Percentiles rank a stretch among this genome's conserved stretches.
Conservation (phyloP, 2,797 vertebrate species). For the Sebastes trivittatus region DNA sequence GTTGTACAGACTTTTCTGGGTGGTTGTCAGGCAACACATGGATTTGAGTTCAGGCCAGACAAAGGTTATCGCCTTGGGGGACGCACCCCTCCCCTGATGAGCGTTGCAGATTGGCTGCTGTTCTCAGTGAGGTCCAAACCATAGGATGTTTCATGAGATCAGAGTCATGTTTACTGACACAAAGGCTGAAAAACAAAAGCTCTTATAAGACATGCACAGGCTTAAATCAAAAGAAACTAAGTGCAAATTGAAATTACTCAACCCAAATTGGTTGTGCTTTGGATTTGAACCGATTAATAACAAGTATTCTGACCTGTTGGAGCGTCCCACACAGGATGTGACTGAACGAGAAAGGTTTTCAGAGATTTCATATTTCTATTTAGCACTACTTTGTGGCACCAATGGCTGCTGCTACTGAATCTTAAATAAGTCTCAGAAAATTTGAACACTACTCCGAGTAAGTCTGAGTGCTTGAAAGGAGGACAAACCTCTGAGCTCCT, state of each 20-base stretch:
- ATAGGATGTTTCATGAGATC: background rate
- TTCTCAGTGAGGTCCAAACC: constrained; percentile 6
- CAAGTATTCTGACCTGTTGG: background rate
- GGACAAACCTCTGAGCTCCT: background rate
- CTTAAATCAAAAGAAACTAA: background rate
- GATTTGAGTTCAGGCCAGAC: constrained; percentile 36
- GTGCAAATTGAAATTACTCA: background rate
- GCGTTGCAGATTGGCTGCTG: background rate
- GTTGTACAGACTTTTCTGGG: constrained; percentile 8
- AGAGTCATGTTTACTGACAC: constrained; percentile 1
- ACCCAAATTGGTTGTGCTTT: background rate
- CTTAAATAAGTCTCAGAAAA: background rate
- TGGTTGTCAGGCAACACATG: constrained; percentile 10
- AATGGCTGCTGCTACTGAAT: background rate
- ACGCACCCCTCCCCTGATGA: constrained; percentile 9
- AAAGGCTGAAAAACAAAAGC: background rate
- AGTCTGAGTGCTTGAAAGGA: background rate
- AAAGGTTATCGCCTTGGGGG: constrained; percentile 50
- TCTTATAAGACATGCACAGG: background rate
- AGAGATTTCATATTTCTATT: background rate
- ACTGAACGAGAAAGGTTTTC: background rate
- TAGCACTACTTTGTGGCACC: background rate
- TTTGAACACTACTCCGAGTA: background rate
- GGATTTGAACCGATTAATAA: background rate
- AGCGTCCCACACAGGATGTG: too few species aligned